Evolutionary conservation across 1,140 invertebrate genomes (phyloP), one percentile per base, ranked within the genome.

Genomic region (Cydia strobilella): DNA sequence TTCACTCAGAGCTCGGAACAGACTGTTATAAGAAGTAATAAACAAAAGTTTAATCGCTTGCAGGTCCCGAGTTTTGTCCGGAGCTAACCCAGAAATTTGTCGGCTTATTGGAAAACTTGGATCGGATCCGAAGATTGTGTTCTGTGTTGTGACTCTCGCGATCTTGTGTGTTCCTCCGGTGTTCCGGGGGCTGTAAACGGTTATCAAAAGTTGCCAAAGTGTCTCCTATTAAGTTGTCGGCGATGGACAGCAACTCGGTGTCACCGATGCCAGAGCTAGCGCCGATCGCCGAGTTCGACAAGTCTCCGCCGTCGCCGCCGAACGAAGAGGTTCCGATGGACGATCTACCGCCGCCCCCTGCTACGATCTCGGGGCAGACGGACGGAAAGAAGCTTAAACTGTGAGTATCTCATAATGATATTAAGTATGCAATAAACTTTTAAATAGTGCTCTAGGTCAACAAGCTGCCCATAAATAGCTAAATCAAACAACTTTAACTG

Each of bases 231-330:
- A 93, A 93, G 90, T 85, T 93, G 85, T 92, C 92, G 74, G 91
- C 93, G 82, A 95, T 94, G 94, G 94, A 95, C 86, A 94, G 93
- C 86, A 94, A 94, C 86, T 94, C 94, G 76, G 94, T 95, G 82
- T 94, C 94, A 7, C 94, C 94, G 73, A 94, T 95, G 94, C 94
- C 94, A 63, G 94, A 95, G 80, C 83, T 94, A 84, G 94, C 94
- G 62, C 94, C 94, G 6, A 95, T 95, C 73, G 94, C 94, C 13
- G 94, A 95, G 89, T 95, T 95, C 80, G 94, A 95, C 80, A 95
- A 95, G 86, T 94, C 94, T 9, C 94, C 94, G 42, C 94, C 94
- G n/a, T 94, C 94, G 73, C 94, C 94, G 25, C 93, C 92, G 6
- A 94, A 94, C 82, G 94, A 95, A 79, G 94, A 94, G 78, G 86